Conservation (phyloP, 2,113 vertebrate genomes). For the Hydropotes inermis region DNA sequence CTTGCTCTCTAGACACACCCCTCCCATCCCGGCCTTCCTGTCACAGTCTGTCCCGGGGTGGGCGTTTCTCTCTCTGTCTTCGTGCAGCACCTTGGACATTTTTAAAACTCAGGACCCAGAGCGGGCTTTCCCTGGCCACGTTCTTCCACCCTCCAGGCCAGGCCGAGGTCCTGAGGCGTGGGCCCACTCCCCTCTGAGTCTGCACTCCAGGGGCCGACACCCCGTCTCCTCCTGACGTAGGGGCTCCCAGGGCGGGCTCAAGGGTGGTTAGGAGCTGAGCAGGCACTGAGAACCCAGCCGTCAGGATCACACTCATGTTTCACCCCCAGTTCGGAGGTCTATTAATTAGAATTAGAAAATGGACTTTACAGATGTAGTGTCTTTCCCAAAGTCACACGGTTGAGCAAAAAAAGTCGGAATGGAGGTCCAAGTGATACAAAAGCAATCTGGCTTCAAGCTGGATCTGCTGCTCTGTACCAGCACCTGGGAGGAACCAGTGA, state of each 20-base stretch:
- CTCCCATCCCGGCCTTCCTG: not conserved
- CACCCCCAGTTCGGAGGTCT: not conserved
- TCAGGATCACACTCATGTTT: not conserved
- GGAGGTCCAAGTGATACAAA: not conserved
- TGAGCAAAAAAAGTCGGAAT: not conserved
- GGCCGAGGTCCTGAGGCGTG: not conserved
- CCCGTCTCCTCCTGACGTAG: not conserved
- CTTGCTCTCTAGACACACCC: not conserved
- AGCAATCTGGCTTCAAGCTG: not conserved
- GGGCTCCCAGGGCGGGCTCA: no score
- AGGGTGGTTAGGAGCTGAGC: no score
- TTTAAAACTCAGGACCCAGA: not conserved
- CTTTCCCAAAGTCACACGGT: not conserved
- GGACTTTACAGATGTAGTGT: not conserved
- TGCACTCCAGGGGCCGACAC: rapidly evolving
- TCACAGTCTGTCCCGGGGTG: not conserved
- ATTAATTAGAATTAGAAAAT: not conserved
- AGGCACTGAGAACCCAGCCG: not conserved
- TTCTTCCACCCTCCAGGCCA: not conserved
- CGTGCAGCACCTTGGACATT: not conserved
- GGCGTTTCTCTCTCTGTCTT: not conserved
- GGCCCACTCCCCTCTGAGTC: not conserved
- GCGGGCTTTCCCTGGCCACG: not conserved
- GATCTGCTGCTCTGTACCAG: not conserved
- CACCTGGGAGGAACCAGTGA: not conserved